Evolutionary conservation across 2,888 invertebrate genomes (phyloP).

Genomic region (Eretmocerus hayati): DNA sequence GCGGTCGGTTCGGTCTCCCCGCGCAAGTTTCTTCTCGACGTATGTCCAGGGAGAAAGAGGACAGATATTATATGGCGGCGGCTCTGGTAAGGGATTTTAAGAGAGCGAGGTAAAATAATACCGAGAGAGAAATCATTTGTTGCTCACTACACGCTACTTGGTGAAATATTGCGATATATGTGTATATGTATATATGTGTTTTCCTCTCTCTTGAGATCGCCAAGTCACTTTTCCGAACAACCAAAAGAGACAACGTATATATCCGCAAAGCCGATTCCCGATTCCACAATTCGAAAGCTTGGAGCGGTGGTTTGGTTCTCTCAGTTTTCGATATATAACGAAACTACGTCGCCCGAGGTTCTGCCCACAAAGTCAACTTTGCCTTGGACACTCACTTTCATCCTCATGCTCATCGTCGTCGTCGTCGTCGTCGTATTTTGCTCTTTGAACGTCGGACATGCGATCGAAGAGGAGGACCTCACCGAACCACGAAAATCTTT

Average conservation of each 20-base stretch:
- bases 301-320: too few species aligned
- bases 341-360: conserved; percentile 7
- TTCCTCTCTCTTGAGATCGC: too few species aligned
- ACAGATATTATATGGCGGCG: conserved; percentile 19
- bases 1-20: conserved; percentile 6
- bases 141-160: conserved; percentile 3
- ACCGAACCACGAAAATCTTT: conserved; percentile 14
- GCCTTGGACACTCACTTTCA: too few species aligned
- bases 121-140: conserved; percentile 26
- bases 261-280: conserved; percentile 15
- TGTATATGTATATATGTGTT: too few species aligned
- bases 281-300: too few species aligned
- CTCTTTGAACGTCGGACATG: too few species aligned
- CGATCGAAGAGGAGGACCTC: too few species aligned
- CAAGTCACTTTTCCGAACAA: not conserved
- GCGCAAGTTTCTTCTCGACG: conserved; percentile 15
- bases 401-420: not conserved
- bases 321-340: too few species aligned
- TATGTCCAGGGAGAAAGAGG: conserved; percentile 22
- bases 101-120: conserved; percentile 21
- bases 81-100: conserved; percentile 16
- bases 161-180: too few species aligned
- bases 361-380: conserved; percentile 11
- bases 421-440: too few species aligned
- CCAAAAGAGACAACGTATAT: not conserved